Percentiles rank a stretch among this genome's conserved stretches.
phyloP scores from a whole-genome alignment of 2,797 vertebrate genomes.

The Acrossocheilus fasciatus region DNA sequence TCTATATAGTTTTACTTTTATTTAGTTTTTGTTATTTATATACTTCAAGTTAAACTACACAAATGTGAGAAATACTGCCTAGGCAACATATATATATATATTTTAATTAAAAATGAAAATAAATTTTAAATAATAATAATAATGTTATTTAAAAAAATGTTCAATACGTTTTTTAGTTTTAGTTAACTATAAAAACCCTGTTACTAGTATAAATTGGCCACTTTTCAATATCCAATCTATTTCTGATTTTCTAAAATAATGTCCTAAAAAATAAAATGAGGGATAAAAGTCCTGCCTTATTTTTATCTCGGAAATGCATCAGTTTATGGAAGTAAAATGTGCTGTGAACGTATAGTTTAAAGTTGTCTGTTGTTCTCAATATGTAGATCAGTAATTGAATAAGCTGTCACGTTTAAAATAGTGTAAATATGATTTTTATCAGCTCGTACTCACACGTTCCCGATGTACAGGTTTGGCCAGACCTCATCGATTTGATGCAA shows the following conservation, averaged over 20 bases:
- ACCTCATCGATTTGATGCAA: constrained; percentile 82
- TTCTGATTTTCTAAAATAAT: no score
- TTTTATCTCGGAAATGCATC: not conserved
- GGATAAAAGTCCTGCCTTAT: no score
- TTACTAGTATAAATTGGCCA: no score
- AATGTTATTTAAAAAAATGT: no score
- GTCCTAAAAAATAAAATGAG: no score
- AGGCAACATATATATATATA: not conserved
- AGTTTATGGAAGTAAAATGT: not conserved
- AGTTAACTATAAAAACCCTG: no score
- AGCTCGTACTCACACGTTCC: constrained; percentile 82
- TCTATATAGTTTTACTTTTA: not conserved
- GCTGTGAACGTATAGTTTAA: not conserved
- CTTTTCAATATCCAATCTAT: not conserved
- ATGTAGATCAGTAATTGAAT: not conserved
- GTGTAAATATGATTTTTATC: not conserved
- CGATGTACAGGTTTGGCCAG: constrained; percentile 82
- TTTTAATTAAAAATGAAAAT: no score
- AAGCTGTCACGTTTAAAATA: not conserved
- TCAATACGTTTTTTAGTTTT: no score
- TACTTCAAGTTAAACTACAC: not conserved
- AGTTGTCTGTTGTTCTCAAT: not conserved
- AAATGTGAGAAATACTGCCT: not conserved
- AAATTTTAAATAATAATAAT: no score
- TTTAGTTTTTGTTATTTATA: not conserved